Conservation (phyloP, 1,140 invertebrate species). For the Drosophila navojoa region DNA sequence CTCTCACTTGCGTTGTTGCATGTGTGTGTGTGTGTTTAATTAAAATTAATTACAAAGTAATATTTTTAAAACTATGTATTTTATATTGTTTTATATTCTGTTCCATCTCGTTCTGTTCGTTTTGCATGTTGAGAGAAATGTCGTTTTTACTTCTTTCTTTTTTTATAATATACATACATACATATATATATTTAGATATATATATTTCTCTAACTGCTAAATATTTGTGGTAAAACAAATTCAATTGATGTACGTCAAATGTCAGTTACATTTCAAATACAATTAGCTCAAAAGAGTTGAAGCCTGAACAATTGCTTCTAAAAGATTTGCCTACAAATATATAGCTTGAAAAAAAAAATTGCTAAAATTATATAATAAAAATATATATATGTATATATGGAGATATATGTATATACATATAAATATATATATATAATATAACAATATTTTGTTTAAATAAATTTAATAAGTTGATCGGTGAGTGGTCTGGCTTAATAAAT, state of each 20-base stretch:
- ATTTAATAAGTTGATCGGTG: conserved; percentile 26
- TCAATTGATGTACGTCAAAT: background rate
- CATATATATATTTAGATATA: no score
- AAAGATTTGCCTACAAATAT: conserved; percentile 30
- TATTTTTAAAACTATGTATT: no score
- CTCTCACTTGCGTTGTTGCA: background rate
- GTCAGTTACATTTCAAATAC: no score
- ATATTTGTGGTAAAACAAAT: conserved; percentile 22
- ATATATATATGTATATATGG: background rate
- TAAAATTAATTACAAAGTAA: no score
- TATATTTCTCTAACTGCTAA: background rate
- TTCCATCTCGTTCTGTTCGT: background rate
- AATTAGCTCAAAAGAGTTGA: background rate
- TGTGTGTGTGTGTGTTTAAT: no score
- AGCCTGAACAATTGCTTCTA: no score
- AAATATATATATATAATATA: conserved; percentile 24
- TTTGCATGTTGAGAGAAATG: background rate
- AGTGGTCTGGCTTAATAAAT: conserved; percentile 25
- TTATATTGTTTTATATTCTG: no score
- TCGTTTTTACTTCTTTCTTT: background rate
- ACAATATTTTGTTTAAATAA: no score
- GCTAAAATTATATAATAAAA: background rate
- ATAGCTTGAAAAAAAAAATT: conserved; percentile 12
- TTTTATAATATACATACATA: background rate
- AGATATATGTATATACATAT: background rate